Base-by-base conservation (phyloP, 92 coral and sea anemone genomes). In the Phymanthus crucifer region DNA sequence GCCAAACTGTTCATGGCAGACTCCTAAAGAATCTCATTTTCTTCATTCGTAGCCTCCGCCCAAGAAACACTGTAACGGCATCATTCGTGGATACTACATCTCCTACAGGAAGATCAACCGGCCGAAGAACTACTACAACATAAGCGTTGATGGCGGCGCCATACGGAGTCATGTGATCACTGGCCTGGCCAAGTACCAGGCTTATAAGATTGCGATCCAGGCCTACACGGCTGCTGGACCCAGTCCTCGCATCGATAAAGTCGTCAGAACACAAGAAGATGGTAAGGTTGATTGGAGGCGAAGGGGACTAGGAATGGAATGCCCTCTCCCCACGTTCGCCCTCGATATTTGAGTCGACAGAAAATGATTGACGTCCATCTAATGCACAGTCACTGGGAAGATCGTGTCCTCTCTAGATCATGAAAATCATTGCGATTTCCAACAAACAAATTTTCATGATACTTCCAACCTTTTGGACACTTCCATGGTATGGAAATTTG, bases 181-280 rank as follows among this genome's bases (percentile, higher is more conserved):
- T 2, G 78, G 73, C 13, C 88, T 95, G 52, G 85, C 89, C 19
- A 87, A 82, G 10, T 91, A 88, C 66, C 91, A 92, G 40, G 75
- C 69, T 2, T 95, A 95, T 52, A 43, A 58, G n/a, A 73, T 96
- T 31, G 74, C 70, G 75, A 79, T 96, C 24, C 99, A 96, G 82
- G 99, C 99, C 16, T 96, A 77, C 76, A 96, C 99, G 12, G 81
- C 80, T 8, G 96, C 92, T 5, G 99, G 99, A 29, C 90, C 84
- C 38, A 92, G 99, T 64, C 95, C 98, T 16, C 50, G 74, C 7
- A 83, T 85, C 2, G 64, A 68, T 4, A 35, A 37, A 3, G 37
- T 24, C 24, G 74, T 77, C 3, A 83, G 75, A 24, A 96, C 99
- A 10, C 81, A 80, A 56, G 98, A 96, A 74, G 99, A 92, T 47